These are phyloP conservation scores for Coranthus polyacanthus DNA, from an alignment of 2,797 vertebrate genomes.

Conservation along the genomic window DNA sequence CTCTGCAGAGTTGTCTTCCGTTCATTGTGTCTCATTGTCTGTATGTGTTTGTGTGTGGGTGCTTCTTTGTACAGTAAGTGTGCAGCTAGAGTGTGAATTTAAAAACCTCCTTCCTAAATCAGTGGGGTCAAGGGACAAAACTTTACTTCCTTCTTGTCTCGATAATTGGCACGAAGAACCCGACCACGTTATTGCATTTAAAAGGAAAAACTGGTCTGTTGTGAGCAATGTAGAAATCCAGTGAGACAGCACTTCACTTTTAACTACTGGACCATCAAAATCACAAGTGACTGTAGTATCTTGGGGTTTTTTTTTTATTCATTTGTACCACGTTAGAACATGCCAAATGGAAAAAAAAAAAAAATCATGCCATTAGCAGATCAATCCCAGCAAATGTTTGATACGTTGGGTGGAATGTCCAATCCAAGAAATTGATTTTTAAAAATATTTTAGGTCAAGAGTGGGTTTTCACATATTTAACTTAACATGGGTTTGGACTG, in stretches of 20 bases:
- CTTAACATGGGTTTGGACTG: not conserved
- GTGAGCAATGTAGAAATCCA: not conserved
- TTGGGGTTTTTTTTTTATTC: not conserved
- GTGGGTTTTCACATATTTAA: constrained; percentile 3
- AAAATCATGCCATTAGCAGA: constrained; percentile 3
- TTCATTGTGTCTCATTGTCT: constrained; percentile 43
- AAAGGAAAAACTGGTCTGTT: constrained; percentile 5
- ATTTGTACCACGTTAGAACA: not conserved
- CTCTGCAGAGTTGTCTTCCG: constrained; percentile 47
- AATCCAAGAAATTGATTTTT: not conserved
- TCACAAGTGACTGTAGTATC: not conserved
- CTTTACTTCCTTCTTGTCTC: constrained; percentile 34
- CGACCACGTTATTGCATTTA: constrained; percentile 11
- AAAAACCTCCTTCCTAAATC: constrained; percentile 45
- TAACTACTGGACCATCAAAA: not conserved
- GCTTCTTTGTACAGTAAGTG: constrained; percentile 10
- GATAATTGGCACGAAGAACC: constrained; percentile 37
- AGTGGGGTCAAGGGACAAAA: constrained; percentile 26
- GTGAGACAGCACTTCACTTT: not conserved
- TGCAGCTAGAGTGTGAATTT: constrained; percentile 35
- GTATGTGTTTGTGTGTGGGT: constrained; percentile 19
- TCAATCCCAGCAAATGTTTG: not conserved
- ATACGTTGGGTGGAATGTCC: not conserved
- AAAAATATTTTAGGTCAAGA: not conserved
- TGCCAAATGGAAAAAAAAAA: not conserved